These are phyloP conservation scores for Drosophila anomelani DNA, from an alignment of 2,888 invertebrate species.

Conservation along the genomic window DNA sequence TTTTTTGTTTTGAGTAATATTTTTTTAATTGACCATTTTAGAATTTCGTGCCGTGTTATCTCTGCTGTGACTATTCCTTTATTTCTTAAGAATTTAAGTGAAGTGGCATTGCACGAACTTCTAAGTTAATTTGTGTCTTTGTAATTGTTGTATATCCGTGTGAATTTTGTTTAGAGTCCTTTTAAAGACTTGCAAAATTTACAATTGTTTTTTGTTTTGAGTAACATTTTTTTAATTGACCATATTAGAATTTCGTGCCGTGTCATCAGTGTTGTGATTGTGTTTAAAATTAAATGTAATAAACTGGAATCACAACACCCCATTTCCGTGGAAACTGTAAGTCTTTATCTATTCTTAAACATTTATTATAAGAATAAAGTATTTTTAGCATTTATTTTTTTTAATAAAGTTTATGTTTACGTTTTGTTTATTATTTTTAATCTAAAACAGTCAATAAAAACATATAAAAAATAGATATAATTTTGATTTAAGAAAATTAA, in stretches of 20 bases:
- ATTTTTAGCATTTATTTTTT: neutral
- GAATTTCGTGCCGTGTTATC: neutral
- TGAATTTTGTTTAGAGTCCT: no score
- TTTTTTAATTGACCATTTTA: neutral
- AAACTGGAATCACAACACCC: neutral
- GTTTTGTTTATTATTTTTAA: neutral
- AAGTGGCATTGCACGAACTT: no score
- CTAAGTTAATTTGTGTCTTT: no score
- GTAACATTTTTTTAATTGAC: neutral
- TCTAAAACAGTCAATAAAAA: no score
- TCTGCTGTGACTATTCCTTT: neutral
- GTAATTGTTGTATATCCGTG: no score
- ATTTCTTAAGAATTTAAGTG: no score
- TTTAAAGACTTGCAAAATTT: neutral
- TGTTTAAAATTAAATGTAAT: neutral
- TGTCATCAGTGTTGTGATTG: neutral
- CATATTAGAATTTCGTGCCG: neutral
- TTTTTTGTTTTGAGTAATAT: neutral
- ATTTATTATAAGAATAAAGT: neutral
- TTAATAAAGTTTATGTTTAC: neutral
- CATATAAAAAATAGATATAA: no score
- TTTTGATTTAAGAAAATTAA: no score
- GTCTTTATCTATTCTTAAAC: neutral
- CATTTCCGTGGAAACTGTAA: neutral
- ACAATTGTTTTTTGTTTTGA: neutral